Conservation (phyloP, 1,140 invertebrate species). For the Sinonovacula constricta region DNA sequence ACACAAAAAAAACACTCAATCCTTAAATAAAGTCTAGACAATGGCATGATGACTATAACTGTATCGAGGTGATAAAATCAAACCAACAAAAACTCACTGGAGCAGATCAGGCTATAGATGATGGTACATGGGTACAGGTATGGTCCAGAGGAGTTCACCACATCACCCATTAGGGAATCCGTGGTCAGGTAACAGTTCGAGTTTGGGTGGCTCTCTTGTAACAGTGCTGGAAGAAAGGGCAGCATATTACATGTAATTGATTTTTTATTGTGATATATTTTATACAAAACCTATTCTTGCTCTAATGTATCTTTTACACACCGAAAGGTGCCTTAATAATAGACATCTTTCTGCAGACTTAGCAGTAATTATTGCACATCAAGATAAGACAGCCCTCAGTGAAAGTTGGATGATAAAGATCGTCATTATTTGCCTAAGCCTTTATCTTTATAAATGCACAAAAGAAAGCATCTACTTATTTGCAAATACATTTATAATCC, state of each 20-base stretch:
- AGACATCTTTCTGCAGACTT: not conserved
- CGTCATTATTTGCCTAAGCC: no score
- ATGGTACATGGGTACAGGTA: constrained; percentile 98
- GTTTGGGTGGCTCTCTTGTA: not conserved
- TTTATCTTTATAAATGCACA: no score
- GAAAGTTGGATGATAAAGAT: no score
- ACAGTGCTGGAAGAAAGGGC: not conserved
- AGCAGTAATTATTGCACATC: no score
- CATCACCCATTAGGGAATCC: constrained; percentile 53
- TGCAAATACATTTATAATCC: no score
- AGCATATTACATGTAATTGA: not conserved
- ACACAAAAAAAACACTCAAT: no score
- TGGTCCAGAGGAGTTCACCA: constrained; percentile 79
- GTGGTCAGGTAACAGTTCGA: constrained; percentile 33
- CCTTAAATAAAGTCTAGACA: no score
- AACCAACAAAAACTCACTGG: constrained; percentile 75
- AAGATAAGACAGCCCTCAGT: no score
- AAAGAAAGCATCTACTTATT: no score
- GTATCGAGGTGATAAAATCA: not conserved
- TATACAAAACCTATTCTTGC: not conserved
- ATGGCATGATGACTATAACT: no score
- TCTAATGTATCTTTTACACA: not conserved
- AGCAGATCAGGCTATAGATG: constrained; percentile 97
- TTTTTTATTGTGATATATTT: not conserved
- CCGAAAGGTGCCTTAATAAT: not conserved